Percentiles rank a stretch among this genome's conserved stretches.
Evolutionary conservation across 64 coral and sea anemone genomes (phyloP).

Genomic region (Porites australiensis): DNA sequence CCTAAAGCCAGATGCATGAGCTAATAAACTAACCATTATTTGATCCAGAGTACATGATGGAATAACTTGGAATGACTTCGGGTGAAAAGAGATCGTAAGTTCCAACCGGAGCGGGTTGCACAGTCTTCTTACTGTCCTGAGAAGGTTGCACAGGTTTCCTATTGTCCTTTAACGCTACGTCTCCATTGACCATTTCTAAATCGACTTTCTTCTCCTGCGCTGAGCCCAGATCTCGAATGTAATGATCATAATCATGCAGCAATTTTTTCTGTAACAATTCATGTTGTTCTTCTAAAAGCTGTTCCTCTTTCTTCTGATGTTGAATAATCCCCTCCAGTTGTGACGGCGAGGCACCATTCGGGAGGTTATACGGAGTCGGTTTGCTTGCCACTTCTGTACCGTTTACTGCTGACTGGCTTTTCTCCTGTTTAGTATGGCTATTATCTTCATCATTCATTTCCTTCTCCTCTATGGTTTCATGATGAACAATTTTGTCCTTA

Average conservation of each 20-base stretch:
- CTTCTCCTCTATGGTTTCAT: not conserved
- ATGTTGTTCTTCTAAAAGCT: slow-evolving; percentile 80
- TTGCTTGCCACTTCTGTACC: not conserved
- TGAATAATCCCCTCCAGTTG: slow-evolving; percentile 67
- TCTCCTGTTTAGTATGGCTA: not conserved
- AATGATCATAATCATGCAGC: slow-evolving; percentile 75
- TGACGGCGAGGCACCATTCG: slow-evolving; percentile 25
- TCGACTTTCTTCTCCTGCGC: slow-evolving; percentile 57
- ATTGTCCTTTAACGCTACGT: slow-evolving; percentile 38
- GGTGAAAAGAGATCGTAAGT: slow-evolving; percentile 76
- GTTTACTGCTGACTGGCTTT: not conserved
- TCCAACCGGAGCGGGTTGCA: slow-evolving; percentile 63
- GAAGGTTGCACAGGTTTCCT: slow-evolving; percentile 35
- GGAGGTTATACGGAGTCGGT: not conserved
- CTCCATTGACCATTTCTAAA: slow-evolving; percentile 74
- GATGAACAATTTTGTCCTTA: slow-evolving; percentile 2
- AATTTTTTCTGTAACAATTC: slow-evolving; percentile 81
- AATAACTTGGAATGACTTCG: slow-evolving; percentile 81
- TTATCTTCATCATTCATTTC: slow-evolving; percentile 10
- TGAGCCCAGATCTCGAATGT: slow-evolving; percentile 56
- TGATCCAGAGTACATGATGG: slow-evolving; percentile 48
- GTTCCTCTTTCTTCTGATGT: slow-evolving; percentile 79
- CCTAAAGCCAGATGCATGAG: too few relatives aligned
- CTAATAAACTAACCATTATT: not conserved
- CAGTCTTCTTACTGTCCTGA: slow-evolving; percentile 38